Conservation (phyloP, 2,113 vertebrate species). For the Candoia aspera region DNA sequence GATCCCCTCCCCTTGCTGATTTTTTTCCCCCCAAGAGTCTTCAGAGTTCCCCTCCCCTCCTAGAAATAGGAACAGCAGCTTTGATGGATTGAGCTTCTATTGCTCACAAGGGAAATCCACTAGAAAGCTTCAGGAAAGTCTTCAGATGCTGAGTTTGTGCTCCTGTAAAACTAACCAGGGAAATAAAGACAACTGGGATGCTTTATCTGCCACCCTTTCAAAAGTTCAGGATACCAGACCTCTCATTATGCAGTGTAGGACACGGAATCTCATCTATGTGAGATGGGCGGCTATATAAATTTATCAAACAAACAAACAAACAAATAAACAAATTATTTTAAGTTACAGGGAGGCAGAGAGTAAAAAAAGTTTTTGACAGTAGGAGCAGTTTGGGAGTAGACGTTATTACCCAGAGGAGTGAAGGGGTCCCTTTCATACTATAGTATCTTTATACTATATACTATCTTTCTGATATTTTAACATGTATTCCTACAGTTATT, state of each 20-base stretch:
- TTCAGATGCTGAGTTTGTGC: background rate
- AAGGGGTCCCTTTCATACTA: background rate
- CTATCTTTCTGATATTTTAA: background rate
- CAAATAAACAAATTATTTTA: background rate
- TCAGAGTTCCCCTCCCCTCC: background rate
- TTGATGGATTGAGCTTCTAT: slow-evolving; percentile 29
- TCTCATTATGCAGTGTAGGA: background rate
- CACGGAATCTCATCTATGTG: background rate
- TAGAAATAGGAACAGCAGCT: slow-evolving; percentile 12
- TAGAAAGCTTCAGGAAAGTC: background rate
- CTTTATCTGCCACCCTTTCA: background rate
- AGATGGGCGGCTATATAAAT: background rate
- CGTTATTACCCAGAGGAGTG: background rate
- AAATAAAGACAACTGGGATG: slow-evolving; percentile 17
- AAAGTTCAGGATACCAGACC: background rate
- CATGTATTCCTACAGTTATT: background rate
- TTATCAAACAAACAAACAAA: background rate
- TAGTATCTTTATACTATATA: background rate
- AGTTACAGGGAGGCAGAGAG: background rate
- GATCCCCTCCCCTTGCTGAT: background rate
- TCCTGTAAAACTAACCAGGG: slow-evolving; percentile 25
- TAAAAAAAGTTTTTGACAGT: background rate
- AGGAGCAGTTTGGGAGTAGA: background rate
- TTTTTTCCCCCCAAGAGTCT: slow-evolving; percentile 10
- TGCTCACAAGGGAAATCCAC: slow-evolving; percentile 16